phyloP scores from a whole-genome alignment of 2,888 invertebrate genomes.

The Chrysolina haemoptera region DNA sequence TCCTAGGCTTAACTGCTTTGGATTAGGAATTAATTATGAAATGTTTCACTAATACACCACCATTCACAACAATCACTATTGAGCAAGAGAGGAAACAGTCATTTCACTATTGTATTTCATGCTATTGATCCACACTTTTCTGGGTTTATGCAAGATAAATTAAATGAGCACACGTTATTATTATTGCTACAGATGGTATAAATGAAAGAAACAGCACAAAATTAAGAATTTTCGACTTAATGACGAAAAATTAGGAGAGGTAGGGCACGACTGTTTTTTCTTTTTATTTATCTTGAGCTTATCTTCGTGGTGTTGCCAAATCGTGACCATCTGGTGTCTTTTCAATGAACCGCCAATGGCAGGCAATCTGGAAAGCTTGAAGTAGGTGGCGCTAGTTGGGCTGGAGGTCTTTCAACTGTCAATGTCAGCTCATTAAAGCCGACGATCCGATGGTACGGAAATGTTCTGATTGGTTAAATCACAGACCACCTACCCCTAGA shows the following conservation, averaged over 20 bases:
- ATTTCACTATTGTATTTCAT: conserved; percentile 65
- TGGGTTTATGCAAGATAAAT: conserved; percentile 39
- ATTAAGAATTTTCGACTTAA: conserved; percentile 27
- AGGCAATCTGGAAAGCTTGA: conserved; percentile 40
- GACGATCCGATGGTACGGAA: no score
- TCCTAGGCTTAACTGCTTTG: conserved; percentile 30
- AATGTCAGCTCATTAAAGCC: no score
- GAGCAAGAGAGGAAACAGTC: conserved; percentile 64
- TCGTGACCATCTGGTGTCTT: conserved; percentile 27
- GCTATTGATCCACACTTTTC: conserved; percentile 67
- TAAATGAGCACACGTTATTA: conserved; percentile 28
- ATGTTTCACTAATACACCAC: conserved; percentile 39
- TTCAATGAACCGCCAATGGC: conserved; percentile 34
- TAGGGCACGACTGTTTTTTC: conserved; percentile 45
- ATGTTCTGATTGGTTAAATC: no score
- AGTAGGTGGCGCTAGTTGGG: no score
- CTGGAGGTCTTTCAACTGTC: no score
- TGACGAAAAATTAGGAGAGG: conserved; percentile 39
- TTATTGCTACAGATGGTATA: conserved; percentile 34
- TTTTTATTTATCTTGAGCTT: conserved; percentile 46
- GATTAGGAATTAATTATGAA: conserved; percentile 32
- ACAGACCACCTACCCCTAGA: no score
- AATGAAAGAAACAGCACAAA: conserved; percentile 28
- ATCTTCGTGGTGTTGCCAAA: conserved; percentile 42
- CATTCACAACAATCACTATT: conserved; percentile 56